A percentile compares a stretch with the other conserved stretches of the same genome.
Conservation (phyloP, 2,888 invertebrate species). For the Heliconius erato region DNA sequence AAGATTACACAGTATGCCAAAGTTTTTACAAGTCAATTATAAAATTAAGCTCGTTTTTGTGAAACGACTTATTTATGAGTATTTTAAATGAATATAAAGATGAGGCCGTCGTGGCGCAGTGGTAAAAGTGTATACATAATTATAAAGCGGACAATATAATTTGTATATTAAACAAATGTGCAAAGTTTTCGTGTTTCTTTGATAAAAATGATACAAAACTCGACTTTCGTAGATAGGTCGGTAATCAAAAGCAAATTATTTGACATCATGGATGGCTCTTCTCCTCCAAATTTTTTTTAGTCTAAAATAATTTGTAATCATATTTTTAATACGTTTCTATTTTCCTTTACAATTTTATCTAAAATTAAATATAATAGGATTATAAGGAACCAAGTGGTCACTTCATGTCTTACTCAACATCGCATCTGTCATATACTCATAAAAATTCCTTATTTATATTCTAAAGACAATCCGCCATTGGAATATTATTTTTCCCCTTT, state of each 20-base stretch:
- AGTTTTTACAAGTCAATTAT: conserved; percentile 12
- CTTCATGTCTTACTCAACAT: background rate
- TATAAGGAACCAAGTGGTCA: background rate
- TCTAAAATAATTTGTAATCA: too few relatives aligned
- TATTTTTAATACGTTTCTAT: background rate
- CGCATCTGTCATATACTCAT: background rate
- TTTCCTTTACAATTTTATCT: background rate
- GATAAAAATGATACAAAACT: too few relatives aligned
- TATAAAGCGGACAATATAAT: too few relatives aligned
- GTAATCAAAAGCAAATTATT: too few relatives aligned
- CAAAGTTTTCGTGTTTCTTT: too few relatives aligned
- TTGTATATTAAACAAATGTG: too few relatives aligned
- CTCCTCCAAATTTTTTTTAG: too few relatives aligned
- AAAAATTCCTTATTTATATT: background rate
- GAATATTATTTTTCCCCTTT: conserved; percentile 4
- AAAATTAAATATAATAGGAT: too few relatives aligned
- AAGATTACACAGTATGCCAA: background rate
- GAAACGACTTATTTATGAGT: background rate
- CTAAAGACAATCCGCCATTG: background rate
- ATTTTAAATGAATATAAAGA: background rate
- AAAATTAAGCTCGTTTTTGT: background rate
- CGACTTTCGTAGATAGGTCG: too few relatives aligned
- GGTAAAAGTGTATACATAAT: too few relatives aligned
- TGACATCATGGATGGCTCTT: too few relatives aligned
- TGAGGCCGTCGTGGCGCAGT: too few relatives aligned